Conservation (phyloP, 2,797 vertebrate species). For the Prionace glauca region DNA sequence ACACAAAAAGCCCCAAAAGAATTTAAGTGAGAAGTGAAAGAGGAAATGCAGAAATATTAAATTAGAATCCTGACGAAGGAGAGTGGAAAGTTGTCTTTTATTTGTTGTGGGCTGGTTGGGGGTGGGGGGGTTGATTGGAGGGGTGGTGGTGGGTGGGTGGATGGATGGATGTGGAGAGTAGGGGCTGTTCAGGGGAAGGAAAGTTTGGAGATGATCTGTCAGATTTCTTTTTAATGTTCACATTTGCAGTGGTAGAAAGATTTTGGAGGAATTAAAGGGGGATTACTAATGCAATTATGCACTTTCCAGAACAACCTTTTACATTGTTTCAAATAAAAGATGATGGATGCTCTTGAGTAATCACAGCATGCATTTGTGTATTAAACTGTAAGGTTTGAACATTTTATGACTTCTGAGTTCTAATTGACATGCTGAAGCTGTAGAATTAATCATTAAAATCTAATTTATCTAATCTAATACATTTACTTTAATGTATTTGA, state of each 20-base stretch:
- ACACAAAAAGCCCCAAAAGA: not conserved
- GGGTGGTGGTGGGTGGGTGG: too few species aligned
- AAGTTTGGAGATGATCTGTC: not conserved
- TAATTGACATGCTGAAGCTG: not conserved
- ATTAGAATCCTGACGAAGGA: not conserved
- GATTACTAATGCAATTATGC: not conserved
- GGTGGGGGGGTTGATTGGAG: too few species aligned
- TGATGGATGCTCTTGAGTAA: not conserved
- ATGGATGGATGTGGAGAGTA: too few species aligned
- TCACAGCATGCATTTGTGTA: not conserved
- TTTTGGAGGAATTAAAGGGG: not conserved
- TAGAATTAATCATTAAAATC: not conserved
- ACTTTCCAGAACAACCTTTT: not conserved
- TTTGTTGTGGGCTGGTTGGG: too few species aligned
- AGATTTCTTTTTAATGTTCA: not conserved
- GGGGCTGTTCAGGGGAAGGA: too few species aligned
- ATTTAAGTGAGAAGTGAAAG: not conserved
- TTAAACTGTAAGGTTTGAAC: not conserved
- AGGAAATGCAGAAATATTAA: not conserved
- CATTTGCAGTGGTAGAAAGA: not conserved
- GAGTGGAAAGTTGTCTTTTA: too few species aligned
- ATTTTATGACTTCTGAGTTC: not conserved
- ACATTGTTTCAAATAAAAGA: not conserved
- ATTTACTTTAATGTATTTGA: not conserved
- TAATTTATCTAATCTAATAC: too few species aligned